phyloP scores from a whole-genome alignment of 1,140 invertebrate genomes.

The Pogonomyrmex californicus region DNA sequence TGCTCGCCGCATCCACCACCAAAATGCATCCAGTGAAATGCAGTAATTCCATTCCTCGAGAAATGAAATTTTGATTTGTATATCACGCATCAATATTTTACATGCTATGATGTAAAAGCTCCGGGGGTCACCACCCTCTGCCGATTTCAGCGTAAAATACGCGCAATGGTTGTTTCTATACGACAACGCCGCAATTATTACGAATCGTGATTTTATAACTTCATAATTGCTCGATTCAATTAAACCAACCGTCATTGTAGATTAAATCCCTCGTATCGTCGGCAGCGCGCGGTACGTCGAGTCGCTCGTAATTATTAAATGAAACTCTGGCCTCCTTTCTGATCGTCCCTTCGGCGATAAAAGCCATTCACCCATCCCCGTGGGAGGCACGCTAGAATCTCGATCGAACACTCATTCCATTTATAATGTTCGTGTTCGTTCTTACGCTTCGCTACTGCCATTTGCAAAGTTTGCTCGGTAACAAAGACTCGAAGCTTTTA shows the following conservation, averaged over 20 bases:
- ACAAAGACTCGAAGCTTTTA: conserved; percentile 16
- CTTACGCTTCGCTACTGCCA: conserved; percentile 33
- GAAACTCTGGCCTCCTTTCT: conserved; percentile 52
- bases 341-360: conserved; percentile 42
- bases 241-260: conserved; percentile 56
- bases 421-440: conserved; percentile 27
- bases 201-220: conserved; percentile 59
- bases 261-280: conserved; percentile 57
- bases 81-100: conserved; percentile 49
- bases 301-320: conserved; percentile 57
- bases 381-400: not conserved
- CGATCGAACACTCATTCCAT: conserved; percentile 42
- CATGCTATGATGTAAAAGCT: conserved; percentile 19
- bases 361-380: conserved; percentile 13
- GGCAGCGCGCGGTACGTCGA: conserved; percentile 43
- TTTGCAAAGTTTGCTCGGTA: conserved; percentile 16
- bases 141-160: not conserved
- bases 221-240: conserved; percentile 61
- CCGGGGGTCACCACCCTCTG: not conserved
- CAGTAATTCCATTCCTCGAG: conserved; percentile 46
- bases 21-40: conserved; percentile 31
- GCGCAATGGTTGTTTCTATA: conserved; percentile 19
- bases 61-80: conserved; percentile 55
- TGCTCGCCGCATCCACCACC: not conserved
- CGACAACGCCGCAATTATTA: conserved; percentile 53